Evolutionary conservation across 2,797 vertebrate species (phyloP).

Genomic region (Trematomus bernacchii): DNA sequence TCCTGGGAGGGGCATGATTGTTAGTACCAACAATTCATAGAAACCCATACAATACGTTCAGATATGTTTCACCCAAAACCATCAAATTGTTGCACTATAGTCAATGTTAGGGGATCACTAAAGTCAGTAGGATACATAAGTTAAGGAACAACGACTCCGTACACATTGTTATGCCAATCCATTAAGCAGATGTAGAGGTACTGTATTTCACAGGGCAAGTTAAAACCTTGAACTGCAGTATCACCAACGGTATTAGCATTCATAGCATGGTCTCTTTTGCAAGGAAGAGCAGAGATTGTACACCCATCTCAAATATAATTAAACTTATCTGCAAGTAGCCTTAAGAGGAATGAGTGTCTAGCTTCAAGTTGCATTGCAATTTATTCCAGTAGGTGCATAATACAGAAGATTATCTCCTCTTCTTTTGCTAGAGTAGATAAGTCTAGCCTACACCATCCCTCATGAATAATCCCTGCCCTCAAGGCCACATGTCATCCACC

Average conservation of each 20-base stretch:
- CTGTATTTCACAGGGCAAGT: neutral
- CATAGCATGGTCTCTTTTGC: constrained; percentile 18
- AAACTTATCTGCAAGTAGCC: constrained; percentile 29
- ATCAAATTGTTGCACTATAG: neutral
- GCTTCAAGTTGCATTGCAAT: constrained; percentile 37
- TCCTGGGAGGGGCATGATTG: neutral
- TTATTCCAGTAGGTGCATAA: constrained; percentile 46
- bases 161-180: neutral
- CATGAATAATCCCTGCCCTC: constrained; percentile 67
- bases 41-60: no score
- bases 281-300: constrained; percentile 2
- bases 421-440: constrained; percentile 51
- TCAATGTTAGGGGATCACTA: neutral
- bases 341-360: constrained; percentile 14
- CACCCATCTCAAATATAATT: constrained; percentile 23
- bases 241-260: neutral
- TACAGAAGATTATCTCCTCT: constrained; percentile 44
- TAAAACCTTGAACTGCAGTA: neutral
- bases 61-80: no score
- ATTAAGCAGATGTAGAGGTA: neutral
- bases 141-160: neutral
- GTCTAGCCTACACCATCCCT: constrained; percentile 50
- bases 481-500: constrained; percentile 51
- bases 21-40: neutral
- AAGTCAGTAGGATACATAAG: neutral